Evolutionary conservation across 2,797 vertebrate species (phyloP).

Genomic region (Chromobotia macracanthus): DNA sequence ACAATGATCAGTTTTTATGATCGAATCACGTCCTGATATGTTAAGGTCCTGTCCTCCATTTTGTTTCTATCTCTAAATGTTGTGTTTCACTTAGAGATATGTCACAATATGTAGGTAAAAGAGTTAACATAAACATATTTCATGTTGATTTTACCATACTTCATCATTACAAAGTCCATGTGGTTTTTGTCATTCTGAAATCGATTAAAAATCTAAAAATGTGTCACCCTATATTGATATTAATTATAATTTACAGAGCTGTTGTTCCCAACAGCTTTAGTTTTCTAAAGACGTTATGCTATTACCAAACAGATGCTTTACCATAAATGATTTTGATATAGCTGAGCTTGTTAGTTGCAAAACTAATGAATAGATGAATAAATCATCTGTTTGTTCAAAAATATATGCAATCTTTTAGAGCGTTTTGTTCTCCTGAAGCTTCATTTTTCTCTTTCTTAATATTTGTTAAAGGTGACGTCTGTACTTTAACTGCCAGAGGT

Average conservation of each 20-base stretch:
- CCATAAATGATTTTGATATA: constrained; percentile 15
- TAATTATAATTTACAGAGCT: neutral
- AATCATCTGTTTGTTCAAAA: neutral
- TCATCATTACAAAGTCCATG: neutral
- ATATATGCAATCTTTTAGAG: neutral
- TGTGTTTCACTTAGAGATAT: too few species aligned
- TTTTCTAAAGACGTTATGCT: neutral
- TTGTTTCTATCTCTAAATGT: neutral
- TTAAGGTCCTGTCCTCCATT: neutral
- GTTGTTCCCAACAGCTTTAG: too few species aligned
- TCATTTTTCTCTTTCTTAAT: constrained; percentile 4
- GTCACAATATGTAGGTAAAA: too few species aligned
- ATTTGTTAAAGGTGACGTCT: constrained; percentile 19
- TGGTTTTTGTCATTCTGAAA: neutral
- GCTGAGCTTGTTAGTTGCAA: constrained; percentile 9
- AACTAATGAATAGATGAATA: neutral
- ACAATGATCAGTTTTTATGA: neutral
- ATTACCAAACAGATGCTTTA: neutral
- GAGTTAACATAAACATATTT: too few species aligned
- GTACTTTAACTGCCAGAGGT: constrained; percentile 26
- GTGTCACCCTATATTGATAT: neutral
- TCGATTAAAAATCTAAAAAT: neutral
- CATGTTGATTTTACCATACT: too few species aligned
- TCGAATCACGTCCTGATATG: neutral
- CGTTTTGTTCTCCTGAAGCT: neutral